These are phyloP conservation scores for Bagarius yarrelli DNA, from an alignment of 2,113 vertebrate genomes.

Conservation along the genomic window DNA sequence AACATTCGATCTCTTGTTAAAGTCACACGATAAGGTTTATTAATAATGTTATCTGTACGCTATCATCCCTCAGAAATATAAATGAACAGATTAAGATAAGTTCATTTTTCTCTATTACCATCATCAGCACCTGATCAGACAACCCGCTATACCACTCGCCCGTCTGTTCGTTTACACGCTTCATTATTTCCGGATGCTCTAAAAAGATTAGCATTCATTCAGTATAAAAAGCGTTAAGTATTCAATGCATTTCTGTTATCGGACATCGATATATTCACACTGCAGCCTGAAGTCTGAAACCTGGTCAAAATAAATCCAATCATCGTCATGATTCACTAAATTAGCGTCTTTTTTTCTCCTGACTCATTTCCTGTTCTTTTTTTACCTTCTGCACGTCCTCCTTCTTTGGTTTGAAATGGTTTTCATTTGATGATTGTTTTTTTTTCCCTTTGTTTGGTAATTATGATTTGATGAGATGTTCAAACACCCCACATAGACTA, in stretches of 20 bases:
- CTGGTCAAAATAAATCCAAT: neutral
- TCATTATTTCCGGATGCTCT: neutral
- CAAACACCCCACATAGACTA: constrained; percentile 18
- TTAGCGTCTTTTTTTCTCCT: constrained; percentile 19
- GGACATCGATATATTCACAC: neutral
- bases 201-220: neutral
- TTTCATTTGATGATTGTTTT: neutral
- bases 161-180: neutral
- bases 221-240: neutral
- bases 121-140: neutral
- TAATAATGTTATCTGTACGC: neutral
- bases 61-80: neutral
- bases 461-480: constrained; percentile 13
- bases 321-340: neutral
- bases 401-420: constrained; percentile 1
- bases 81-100: neutral
- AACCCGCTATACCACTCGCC: neutral
- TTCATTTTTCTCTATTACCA: neutral
- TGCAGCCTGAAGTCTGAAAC: neutral
- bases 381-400: neutral
- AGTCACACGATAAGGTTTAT: neutral
- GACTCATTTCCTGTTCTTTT: constrained; percentile 15
- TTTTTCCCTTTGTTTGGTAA: neutral
- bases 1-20: neutral
- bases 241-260: neutral